These are phyloP conservation scores for Gymnocypris eckloni DNA, from an alignment of 2,797 vertebrate genomes.

Conservation along the genomic window DNA sequence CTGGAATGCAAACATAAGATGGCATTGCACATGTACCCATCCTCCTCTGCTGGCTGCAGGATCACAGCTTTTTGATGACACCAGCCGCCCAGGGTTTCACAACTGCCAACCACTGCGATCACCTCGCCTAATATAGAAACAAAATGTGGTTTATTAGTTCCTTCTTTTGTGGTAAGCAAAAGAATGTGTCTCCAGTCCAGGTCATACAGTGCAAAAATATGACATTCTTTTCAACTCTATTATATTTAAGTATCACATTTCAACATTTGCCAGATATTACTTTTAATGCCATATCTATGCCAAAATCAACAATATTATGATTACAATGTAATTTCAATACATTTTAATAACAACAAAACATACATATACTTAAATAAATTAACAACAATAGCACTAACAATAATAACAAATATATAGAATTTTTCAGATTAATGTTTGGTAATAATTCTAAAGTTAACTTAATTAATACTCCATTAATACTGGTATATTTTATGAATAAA, in stretches of 20 bases:
- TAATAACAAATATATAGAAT: background rate
- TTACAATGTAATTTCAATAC: background rate
- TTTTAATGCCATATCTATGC: background rate
- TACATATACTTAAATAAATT: background rate
- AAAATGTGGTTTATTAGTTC: background rate
- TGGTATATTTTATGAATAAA: background rate
- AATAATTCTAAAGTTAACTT: background rate
- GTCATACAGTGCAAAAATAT: background rate
- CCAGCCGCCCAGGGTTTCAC: constrained; percentile 90
- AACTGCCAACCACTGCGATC: constrained; percentile 91
- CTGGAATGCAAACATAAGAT: background rate
- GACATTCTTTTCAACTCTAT: background rate
- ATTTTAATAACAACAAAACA: background rate
- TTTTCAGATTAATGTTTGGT: background rate
- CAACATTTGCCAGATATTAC: background rate
- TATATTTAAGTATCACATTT: background rate
- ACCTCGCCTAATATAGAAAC: constrained; percentile 82
- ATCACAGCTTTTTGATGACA: constrained; percentile 84
- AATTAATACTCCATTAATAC: background rate
- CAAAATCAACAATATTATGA: background rate
- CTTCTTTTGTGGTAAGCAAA: background rate
- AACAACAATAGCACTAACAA: background rate
- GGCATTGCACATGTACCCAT: constrained; percentile 66
- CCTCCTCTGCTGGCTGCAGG: constrained; percentile 74
- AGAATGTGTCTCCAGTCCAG: background rate